phyloP scores from a whole-genome alignment of 2,113 vertebrate species.

The Trogon surrucura region DNA sequence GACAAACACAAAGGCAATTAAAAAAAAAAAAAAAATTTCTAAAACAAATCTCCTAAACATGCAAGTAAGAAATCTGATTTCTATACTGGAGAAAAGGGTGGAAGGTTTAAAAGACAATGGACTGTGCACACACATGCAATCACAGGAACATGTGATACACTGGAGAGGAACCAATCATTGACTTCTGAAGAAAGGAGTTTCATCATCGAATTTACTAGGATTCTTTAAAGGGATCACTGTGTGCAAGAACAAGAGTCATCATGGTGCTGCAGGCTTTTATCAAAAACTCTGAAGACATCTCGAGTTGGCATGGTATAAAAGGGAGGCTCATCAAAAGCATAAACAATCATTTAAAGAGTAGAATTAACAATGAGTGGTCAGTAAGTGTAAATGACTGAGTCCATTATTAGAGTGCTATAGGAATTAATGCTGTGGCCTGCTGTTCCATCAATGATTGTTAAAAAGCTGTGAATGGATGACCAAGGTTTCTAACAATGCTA shows the following conservation, averaged over 20 bases:
- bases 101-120: not conserved
- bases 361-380: not conserved
- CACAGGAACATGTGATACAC: not conserved
- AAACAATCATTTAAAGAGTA: not conserved
- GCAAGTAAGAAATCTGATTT: not conserved
- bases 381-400: not conserved
- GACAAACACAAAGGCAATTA: not conserved
- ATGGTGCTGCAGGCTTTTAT: not conserved
- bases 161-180: not conserved
- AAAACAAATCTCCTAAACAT: not conserved
- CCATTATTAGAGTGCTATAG: not conserved
- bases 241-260: not conserved
- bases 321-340: not conserved
- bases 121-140: accelerated
- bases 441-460: not conserved
- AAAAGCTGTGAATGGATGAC: not conserved
- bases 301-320: not conserved
- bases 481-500: not conserved
- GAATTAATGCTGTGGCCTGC: not conserved
- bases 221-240: not conserved
- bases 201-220: not conserved
- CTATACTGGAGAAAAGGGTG: not conserved
- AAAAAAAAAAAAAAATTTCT: not conserved
- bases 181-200: not conserved
- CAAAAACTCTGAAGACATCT: not conserved